These are phyloP conservation scores for Steromphala cineraria DNA, from an alignment of 2,888 invertebrate species.

Conservation along the genomic window DNA sequence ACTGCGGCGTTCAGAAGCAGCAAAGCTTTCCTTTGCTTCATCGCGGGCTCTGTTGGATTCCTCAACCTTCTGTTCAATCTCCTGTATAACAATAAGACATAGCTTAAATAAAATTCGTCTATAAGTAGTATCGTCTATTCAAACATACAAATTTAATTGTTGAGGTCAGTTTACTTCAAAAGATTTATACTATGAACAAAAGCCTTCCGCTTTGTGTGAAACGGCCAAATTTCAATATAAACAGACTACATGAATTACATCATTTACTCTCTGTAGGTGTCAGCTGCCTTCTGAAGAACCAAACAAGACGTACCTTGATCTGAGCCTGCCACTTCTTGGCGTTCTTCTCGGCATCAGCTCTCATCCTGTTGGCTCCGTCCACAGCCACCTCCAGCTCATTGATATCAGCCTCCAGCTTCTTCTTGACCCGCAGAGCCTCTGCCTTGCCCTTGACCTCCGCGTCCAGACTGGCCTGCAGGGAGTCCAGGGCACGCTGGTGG, in stretches of 20 bases:
- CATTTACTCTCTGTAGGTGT: too few species aligned
- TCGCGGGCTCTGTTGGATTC: constrained; percentile 98
- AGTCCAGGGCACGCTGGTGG: constrained; percentile 99
- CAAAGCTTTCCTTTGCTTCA: constrained; percentile 96
- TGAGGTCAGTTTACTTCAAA: too few species aligned
- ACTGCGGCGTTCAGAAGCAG: constrained; percentile 96
- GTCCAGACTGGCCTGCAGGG: constrained; percentile 99
- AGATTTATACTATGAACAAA: too few species aligned
- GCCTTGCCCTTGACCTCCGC: constrained; percentile 99
- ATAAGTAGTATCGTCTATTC: too few species aligned
- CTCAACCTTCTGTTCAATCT: constrained; percentile 94
- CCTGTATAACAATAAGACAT: constrained; percentile 29
- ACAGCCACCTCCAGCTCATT: constrained; percentile 99
- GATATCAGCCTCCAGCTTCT: constrained; percentile 99
- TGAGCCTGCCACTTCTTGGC: constrained; percentile 99
- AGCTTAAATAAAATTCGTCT: too few species aligned
- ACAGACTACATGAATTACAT: too few species aligned
- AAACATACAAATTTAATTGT: too few species aligned
- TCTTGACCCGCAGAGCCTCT: constrained; percentile 99
- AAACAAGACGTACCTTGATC: constrained; percentile 76
- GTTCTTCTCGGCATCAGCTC: constrained; percentile 99
- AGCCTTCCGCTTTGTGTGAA: not conserved
- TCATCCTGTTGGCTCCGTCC: constrained; percentile 99
- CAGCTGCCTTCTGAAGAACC: too few species aligned
- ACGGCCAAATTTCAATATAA: too few species aligned